Base-by-base conservation (phyloP, 1,140 invertebrate genomes). In the Platyura marginata region DNA sequence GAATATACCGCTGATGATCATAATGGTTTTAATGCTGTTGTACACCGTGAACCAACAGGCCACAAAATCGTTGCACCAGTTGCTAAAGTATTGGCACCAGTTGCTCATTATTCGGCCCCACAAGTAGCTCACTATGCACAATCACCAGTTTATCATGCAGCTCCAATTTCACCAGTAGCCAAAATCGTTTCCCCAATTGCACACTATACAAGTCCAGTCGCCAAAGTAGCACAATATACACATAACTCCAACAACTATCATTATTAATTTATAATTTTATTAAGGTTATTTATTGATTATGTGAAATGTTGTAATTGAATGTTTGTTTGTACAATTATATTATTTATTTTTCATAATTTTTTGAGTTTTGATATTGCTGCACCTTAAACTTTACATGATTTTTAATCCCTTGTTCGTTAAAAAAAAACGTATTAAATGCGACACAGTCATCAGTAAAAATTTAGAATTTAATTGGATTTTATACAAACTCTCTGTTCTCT, bases 11-110 rank as follows among this genome's bases (percentile, higher is more conserved):
- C 59, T 19, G 60, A 63, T 44, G 49, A 59, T 23, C 45, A 59
- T 46, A 59, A 57, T 44, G 66, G 65, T 43, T 66, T 66, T 52
- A 61, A 62, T 42, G 65, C 64, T 13, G 55, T 63, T 10, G 62
- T 65, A 10, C 48, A 48, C 42, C 52, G 50, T 45, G 51, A 53
- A 45, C 52, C 50, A 4, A 25, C 16, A 44, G 48, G 48, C 42
- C 49, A 48, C 36, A 53, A 56, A 29, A 48, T 53, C 22, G 51
- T 51, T 29, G n/a, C 38, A 19, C 10, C 25, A 29, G 25, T 29
- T 29, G 25, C 25, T 13, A 6, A 29, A 6, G 6, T 8, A 6
- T 29, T 13, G 6, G 25, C 25, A 8, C 25, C 25, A 29, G 25
- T 29, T 29, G 25, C 25, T 29, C 25, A 29, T 13, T 29, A 29